phyloP scores from a whole-genome alignment of 2,888 invertebrate genomes.

The Erannis defoliaria region DNA sequence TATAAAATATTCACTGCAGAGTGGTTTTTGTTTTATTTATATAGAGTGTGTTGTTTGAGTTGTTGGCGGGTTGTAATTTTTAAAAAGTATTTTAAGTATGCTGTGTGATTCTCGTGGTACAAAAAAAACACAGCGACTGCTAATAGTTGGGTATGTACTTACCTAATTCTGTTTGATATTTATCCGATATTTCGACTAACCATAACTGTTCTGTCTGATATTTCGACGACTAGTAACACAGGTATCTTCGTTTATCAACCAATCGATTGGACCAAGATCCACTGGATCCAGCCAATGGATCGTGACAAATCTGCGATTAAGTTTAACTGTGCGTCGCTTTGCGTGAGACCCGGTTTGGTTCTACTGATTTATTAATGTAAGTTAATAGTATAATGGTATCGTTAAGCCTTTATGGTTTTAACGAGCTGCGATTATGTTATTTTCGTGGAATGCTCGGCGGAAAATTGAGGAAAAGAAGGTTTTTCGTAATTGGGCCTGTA shows the following conservation, averaged over 20 bases:
- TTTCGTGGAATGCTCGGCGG: conserved; percentile 33
- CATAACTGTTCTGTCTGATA: too few relatives aligned
- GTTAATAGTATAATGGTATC: conserved; percentile 62
- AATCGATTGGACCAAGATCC: conserved; percentile 9
- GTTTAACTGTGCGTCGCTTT: conserved; percentile 40
- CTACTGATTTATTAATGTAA: conserved; percentile 64
- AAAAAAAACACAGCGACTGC: too few relatives aligned
- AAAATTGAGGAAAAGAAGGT: conserved; percentile 21
- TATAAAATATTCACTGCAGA: too few relatives aligned
- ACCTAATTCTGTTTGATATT: too few relatives aligned
- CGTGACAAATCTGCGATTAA: conserved; percentile 41
- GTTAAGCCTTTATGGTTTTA: conserved; percentile 64
- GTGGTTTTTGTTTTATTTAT: too few relatives aligned
- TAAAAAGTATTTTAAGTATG: too few relatives aligned
- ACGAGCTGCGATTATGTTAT: conserved; percentile 53
- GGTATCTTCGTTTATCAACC: not conserved
- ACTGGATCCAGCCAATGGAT: conserved; percentile 36
- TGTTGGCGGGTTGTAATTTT: too few relatives aligned
- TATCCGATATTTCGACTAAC: too few relatives aligned
- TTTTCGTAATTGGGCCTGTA: conserved; percentile 17
- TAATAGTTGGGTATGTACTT: too few relatives aligned
- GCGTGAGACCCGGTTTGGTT: conserved; percentile 47
- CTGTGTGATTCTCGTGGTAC: too few relatives aligned
- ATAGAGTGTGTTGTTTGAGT: too few relatives aligned
- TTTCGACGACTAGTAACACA: not conserved